phyloP scores from a whole-genome alignment of 2,797 vertebrate genomes.

The Rousettus madagascariensis region DNA sequence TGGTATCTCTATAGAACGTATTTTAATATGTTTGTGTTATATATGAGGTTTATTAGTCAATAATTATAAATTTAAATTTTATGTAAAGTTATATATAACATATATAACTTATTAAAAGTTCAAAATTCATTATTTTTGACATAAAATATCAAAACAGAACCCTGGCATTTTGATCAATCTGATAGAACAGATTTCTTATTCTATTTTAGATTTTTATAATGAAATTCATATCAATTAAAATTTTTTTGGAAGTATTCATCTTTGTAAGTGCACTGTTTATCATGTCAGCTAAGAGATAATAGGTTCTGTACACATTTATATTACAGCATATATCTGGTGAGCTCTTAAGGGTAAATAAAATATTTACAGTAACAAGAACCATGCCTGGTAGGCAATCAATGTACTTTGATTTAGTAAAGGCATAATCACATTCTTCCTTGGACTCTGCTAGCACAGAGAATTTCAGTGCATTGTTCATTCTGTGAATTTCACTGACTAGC shows the following conservation, averaged over 20 bases:
- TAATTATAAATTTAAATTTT: neutral
- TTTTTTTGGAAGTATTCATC: neutral
- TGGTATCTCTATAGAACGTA: neutral
- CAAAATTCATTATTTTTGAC: neutral
- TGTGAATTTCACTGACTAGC: neutral
- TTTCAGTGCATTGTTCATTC: neutral
- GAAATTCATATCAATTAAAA: neutral
- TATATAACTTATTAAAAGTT: neutral
- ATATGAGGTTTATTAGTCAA: neutral
- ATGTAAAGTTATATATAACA: neutral
- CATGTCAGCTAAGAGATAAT: neutral
- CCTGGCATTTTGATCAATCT: neutral
- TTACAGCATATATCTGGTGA: neutral
- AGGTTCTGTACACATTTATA: neutral
- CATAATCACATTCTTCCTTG: neutral
- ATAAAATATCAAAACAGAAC: neutral
- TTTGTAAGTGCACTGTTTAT: neutral
- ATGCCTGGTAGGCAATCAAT: neutral
- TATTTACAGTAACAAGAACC: neutral
- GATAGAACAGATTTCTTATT: neutral
- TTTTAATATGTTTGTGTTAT: conserved; percentile 1
- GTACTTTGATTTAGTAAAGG: neutral
- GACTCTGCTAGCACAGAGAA: neutral
- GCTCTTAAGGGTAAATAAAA: neutral
- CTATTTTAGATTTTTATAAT: neutral